These are phyloP conservation scores for Aphodius sticticus DNA, from an alignment of 2,888 invertebrate species.

Conservation along the genomic window DNA sequence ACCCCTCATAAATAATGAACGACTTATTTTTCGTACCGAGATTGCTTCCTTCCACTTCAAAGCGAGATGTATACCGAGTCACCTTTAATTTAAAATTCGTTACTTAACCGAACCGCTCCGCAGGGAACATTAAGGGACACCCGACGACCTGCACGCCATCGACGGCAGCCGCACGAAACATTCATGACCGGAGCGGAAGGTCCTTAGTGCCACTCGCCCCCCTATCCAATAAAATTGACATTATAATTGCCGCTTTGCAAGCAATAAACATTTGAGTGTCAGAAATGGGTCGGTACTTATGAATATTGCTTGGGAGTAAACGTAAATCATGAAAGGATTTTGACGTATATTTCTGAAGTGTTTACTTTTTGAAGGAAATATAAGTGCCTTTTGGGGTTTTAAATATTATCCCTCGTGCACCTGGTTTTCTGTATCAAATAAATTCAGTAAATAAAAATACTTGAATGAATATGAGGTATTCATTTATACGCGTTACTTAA, in stretches of 20 bases:
- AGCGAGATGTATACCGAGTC: background rate
- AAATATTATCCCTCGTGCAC: too few species aligned
- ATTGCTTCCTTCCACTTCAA: background rate
- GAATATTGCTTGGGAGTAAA: background rate
- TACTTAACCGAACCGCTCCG: background rate
- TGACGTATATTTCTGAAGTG: background rate
- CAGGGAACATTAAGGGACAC: background rate
- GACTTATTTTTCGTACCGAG: background rate
- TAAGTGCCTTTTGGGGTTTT: too few species aligned
- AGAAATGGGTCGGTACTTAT: background rate
- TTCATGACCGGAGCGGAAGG: background rate
- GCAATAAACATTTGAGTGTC: background rate
- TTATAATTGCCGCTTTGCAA: constrained; percentile 4
- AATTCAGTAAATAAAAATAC: too few species aligned
- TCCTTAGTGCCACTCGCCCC: background rate
- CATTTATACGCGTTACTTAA: too few species aligned
- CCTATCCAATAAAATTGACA: background rate
- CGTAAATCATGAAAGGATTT: too few species aligned
- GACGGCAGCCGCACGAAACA: background rate
- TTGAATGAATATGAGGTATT: too few species aligned
- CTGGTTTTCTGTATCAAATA: too few species aligned
- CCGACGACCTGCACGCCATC: background rate
- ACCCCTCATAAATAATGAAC: background rate
- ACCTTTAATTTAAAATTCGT: background rate
- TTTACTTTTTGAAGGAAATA: background rate